These are phyloP conservation scores for Sialis lutaria DNA, from an alignment of 2,888 invertebrate genomes.

Conservation along the genomic window DNA sequence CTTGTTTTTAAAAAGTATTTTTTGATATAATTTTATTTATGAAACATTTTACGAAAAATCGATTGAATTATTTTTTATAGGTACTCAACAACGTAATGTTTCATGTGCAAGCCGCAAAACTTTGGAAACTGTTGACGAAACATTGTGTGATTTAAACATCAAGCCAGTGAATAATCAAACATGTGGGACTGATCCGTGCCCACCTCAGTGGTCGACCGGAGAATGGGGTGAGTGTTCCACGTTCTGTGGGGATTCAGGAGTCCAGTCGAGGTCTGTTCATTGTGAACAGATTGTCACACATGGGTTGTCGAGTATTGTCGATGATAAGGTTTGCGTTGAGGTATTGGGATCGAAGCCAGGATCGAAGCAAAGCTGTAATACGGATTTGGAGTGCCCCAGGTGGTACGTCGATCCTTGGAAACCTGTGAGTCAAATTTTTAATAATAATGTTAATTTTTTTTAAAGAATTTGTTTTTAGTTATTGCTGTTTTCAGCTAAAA, in stretches of 20 bases:
- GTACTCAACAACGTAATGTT: slow-evolving; percentile 58
- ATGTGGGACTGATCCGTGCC: slow-evolving; percentile 63
- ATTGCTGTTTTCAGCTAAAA: too few relatives aligned
- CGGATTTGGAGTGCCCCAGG: slow-evolving; percentile 59
- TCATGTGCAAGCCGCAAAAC: slow-evolving; percentile 62
- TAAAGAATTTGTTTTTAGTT: neutral
- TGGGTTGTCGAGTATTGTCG: slow-evolving; percentile 51
- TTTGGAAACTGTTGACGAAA: slow-evolving; percentile 50
- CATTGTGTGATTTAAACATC: slow-evolving; percentile 59
- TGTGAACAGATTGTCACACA: slow-evolving; percentile 66
- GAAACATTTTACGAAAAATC: too few relatives aligned
- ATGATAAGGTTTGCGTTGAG: slow-evolving; percentile 55
- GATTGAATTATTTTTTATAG: slow-evolving; percentile 29
- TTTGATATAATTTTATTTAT: too few relatives aligned
- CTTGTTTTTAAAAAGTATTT: too few relatives aligned
- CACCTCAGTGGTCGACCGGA: slow-evolving; percentile 61
- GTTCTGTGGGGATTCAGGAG: slow-evolving; percentile 62
- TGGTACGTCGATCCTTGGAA: slow-evolving; percentile 87
- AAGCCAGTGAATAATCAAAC: slow-evolving; percentile 52
- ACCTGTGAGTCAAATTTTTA: slow-evolving; percentile 44
- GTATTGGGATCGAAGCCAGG: slow-evolving; percentile 50
- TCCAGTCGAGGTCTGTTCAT: slow-evolving; percentile 49
- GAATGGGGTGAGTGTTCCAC: slow-evolving; percentile 71
- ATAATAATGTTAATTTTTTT: neutral
- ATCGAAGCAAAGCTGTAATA: slow-evolving; percentile 54